These are phyloP conservation scores for Budorcas taxicolor DNA, from an alignment of 2,113 vertebrate genomes.

Conservation along the genomic window DNA sequence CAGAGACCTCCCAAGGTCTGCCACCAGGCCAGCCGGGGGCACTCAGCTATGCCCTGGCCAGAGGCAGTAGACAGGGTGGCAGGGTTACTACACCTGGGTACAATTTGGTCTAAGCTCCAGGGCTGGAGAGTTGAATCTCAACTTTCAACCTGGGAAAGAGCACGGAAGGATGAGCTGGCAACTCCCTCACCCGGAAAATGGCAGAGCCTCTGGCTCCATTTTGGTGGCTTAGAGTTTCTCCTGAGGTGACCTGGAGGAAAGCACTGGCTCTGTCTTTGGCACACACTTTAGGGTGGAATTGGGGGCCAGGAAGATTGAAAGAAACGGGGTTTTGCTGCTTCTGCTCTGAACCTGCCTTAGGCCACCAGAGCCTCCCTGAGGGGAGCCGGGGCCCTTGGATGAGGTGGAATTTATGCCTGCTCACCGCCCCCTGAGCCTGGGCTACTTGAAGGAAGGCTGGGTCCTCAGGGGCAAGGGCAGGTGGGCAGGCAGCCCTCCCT, in stretches of 20 bases:
- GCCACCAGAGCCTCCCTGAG: slow-evolving; percentile 9
- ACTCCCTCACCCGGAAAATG: not conserved
- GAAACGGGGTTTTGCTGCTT: slow-evolving; percentile 23
- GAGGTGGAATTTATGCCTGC: slow-evolving; percentile 15
- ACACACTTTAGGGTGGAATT: not conserved
- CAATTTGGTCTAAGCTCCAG: slow-evolving; percentile 6
- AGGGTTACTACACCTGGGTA: not conserved
- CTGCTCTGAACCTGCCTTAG: slow-evolving; percentile 57
- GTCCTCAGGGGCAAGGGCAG: slow-evolving; percentile 56
- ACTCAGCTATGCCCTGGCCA: not conserved
- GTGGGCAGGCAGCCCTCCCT: slow-evolving; percentile 73
- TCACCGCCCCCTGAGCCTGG: slow-evolving; percentile 47
- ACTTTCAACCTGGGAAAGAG: not conserved
- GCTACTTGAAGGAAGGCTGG: slow-evolving; percentile 55
- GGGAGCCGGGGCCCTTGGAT: slow-evolving; percentile 1
- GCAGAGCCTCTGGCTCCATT: not conserved
- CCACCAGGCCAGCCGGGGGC: not conserved
- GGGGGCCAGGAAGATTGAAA: not conserved
- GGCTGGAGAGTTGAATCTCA: not conserved
- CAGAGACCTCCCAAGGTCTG: not conserved
- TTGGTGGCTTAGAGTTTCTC: not conserved
- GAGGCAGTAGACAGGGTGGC: not conserved
- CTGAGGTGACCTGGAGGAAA: not conserved
- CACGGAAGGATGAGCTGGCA: not conserved
- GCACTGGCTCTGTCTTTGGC: slow-evolving; percentile 5